Percentiles rank a stretch among this genome's conserved stretches.
Conservation (phyloP, 2,113 vertebrate genomes). For the Psilopogon haemacephalus region DNA sequence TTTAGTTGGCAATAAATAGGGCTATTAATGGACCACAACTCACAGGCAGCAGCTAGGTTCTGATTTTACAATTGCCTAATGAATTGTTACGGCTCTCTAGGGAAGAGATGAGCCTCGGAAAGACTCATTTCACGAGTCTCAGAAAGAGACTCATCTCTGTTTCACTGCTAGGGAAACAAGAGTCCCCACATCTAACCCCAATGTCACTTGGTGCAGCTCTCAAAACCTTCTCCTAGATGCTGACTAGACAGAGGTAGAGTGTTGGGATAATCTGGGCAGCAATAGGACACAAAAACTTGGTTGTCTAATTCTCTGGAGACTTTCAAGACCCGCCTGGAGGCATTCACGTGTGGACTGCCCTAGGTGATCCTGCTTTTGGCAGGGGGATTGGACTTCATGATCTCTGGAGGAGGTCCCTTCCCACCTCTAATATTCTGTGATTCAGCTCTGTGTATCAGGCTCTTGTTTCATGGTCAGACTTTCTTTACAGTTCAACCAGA, state of each 20-base stretch:
- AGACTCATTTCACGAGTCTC: neutral
- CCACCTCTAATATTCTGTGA: too few relatives aligned
- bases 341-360: too few relatives aligned
- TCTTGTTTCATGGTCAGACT: neutral
- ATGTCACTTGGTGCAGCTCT: neutral
- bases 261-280: neutral
- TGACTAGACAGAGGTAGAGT: neutral
- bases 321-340: too few relatives aligned
- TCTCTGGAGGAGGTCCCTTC: too few relatives aligned
- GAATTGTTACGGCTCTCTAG: neutral
- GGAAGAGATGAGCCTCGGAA: neutral
- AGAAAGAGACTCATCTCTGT: too few relatives aligned
- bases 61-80: constrained; percentile 51
- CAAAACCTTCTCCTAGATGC: neutral
- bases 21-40: constrained; percentile 25
- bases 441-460: neutral
- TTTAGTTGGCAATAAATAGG: constrained; percentile 55
- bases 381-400: too few relatives aligned
- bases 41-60: constrained; percentile 1
- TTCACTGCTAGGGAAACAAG: neutral
- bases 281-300: neutral
- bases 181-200: neutral
- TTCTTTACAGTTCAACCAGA: neutral
- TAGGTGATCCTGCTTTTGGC: too few relatives aligned
- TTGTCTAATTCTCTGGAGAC: neutral